Percentiles rank a stretch among this genome's conserved stretches.
Evolutionary conservation across 2,888 invertebrate genomes (phyloP).

Genomic region (Portevinia maculata): DNA sequence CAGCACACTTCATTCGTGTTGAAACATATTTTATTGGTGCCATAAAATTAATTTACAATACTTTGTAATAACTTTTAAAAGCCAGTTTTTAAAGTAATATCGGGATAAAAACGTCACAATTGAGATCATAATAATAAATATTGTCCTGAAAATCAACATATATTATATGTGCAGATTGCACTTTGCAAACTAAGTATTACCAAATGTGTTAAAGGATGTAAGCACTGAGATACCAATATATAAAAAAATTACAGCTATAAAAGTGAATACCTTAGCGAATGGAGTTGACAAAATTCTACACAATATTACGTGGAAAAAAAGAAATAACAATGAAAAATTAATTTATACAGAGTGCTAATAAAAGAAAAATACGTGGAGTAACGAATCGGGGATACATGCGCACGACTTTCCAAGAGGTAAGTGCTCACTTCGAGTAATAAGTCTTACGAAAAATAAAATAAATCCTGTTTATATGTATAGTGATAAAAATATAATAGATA

Average conservation of each 20-base stretch:
- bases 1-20: conserved; percentile 13
- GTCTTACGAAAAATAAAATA: too few relatives aligned
- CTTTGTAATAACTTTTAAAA: not conserved
- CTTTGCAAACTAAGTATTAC: not conserved
- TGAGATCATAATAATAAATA: not conserved
- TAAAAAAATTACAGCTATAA: conserved; percentile 2
- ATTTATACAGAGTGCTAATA: not conserved
- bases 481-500: too few relatives aligned
- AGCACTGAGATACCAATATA: not conserved
- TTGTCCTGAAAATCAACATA: conserved; percentile 4
- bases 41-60: conserved; percentile 38
- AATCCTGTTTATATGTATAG: too few relatives aligned
- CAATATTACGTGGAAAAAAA: not conserved
- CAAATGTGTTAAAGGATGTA: not conserved
- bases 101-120: not conserved
- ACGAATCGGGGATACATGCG: not conserved
- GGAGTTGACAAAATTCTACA: not conserved
- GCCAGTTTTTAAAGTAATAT: conserved; percentile 30
- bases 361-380: not conserved
- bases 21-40: conserved; percentile 20
- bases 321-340: not conserved
- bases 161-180: too few relatives aligned
- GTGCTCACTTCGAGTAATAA: too few relatives aligned
- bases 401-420: not conserved
- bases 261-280: not conserved